Conservation (phyloP, 2,797 vertebrate species). For the Onychomys torridus region DNA sequence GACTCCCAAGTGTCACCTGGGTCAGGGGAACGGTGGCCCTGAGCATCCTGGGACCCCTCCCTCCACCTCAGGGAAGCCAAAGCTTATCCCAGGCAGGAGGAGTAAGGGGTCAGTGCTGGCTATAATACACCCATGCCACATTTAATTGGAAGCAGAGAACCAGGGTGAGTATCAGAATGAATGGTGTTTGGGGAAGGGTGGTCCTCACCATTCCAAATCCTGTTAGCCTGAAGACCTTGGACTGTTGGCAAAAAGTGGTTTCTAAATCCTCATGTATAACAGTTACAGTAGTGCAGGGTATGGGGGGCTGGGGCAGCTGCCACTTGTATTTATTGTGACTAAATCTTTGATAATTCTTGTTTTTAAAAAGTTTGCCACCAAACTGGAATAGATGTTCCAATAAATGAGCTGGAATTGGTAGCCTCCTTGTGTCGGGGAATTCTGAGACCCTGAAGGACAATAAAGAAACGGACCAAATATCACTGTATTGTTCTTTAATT, state of each 20-base stretch:
- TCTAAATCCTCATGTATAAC: conserved; percentile 52
- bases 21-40: neutral
- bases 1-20: neutral
- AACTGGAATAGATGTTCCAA: conserved; percentile 4
- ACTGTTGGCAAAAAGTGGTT: conserved; percentile 46
- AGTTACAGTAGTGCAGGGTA: conserved; percentile 64
- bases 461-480: conserved; percentile 66
- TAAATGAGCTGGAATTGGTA: neutral
- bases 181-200: neutral
- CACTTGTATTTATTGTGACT: conserved; percentile 76
- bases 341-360: conserved; percentile 73
- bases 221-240: neutral
- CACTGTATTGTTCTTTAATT: conserved; percentile 41
- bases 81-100: neutral
- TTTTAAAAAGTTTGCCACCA: conserved; percentile 33
- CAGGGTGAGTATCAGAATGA: neutral
- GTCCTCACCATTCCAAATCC: neutral
- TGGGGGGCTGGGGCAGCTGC: conserved; percentile 12
- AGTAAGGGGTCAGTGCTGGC: neutral
- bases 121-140: neutral
- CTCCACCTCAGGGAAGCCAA: neutral
- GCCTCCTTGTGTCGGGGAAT: conserved; percentile 33
- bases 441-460: conserved; percentile 73
- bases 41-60: neutral
- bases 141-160: neutral